Percentiles rank a stretch among this genome's conserved stretches.
Evolutionary conservation across 2,888 invertebrate species (phyloP).

Genomic region (Tolmerus cingulatus): DNA sequence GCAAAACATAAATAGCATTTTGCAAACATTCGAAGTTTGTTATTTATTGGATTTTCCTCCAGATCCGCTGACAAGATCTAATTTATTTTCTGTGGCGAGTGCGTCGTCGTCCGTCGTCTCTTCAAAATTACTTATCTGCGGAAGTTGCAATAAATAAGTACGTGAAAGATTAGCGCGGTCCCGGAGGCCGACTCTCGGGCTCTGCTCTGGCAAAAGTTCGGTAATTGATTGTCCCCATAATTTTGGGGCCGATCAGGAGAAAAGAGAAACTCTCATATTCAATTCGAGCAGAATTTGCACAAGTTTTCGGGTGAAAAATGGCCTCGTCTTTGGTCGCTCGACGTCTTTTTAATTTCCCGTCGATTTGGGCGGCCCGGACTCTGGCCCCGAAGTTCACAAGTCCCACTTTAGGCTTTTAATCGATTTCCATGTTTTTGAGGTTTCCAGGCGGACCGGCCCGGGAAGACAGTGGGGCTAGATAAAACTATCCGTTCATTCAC

Average conservation of each 20-base stretch:
- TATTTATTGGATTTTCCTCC: neutral
- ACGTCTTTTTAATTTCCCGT: neutral
- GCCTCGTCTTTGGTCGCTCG: neutral
- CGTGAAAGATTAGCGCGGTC: neutral
- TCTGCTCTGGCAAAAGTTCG: neutral
- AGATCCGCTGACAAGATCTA: neutral
- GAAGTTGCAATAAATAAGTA: neutral
- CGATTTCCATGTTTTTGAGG: slow-evolving; percentile 17
- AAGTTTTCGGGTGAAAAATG: neutral
- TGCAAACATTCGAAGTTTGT: neutral
- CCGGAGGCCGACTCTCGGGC: neutral
- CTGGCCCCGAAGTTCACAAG: neutral
- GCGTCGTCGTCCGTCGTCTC: neutral
- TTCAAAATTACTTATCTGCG: neutral
- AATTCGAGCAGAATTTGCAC: neutral
- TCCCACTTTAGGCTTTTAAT: slow-evolving; percentile 3
- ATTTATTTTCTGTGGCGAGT: neutral
- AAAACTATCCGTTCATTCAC: neutral
- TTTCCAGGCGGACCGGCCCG: neutral
- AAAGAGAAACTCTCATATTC: neutral
- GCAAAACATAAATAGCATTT: neutral
- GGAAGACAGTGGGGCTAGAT: neutral
- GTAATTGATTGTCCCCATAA: neutral
- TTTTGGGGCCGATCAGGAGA: neutral
- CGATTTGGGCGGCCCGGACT: neutral